Evolutionary conservation across 2,797 vertebrate species (phyloP), one percentile per base, ranked within the genome.

Genomic region (Schizopygopsis malacanthus): DNA sequence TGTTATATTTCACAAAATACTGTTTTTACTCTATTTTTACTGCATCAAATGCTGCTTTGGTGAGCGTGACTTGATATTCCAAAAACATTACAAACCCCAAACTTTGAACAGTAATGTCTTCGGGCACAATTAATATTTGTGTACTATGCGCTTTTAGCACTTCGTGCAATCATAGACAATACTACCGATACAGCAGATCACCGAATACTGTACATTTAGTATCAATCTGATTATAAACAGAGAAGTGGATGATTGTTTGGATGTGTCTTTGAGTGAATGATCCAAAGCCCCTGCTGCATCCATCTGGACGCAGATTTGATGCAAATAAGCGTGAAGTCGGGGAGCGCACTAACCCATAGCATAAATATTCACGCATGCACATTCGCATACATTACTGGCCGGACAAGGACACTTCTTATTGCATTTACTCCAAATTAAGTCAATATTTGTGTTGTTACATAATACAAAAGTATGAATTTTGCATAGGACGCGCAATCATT

Each of bases 341-440:
- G 84, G 75, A 87, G 85, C 67, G 20, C 45, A 56, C 82, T 71
- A 81, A 79, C 72, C 79, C 83, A 75, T 16, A 54, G 79, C 84
- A 93, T 91, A 90, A 91, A 92, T 91, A 93, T 93, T 92, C 86
- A 89, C 84, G 43, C 81, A 76, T 47, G 77, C 88, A 82, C 73
- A 54, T 59, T 50, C 52, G 86, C 90, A 90, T 89, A 86, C 76
- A 89, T 90, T 90, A 87, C 75, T 50, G 59, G 82, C 87, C 90
- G 85, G 88, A 90, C 90, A 92, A 90, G 91, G 90, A 90, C 90
- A 86, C 81, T 83, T 89, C 90, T 87, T 91, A 90, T 90, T 91
- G 85, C 87, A 91, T 90, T 91, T 90, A 88, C 90, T 90, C 89
- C 89, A 87, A 90, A 92, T 88, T 90, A 89, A 91, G 85, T 87